A percentile compares a stretch with the other conserved stretches of the same genome.
Conservation (phyloP, 2,888 invertebrate species). For the Ecliptopera silaceata region DNA sequence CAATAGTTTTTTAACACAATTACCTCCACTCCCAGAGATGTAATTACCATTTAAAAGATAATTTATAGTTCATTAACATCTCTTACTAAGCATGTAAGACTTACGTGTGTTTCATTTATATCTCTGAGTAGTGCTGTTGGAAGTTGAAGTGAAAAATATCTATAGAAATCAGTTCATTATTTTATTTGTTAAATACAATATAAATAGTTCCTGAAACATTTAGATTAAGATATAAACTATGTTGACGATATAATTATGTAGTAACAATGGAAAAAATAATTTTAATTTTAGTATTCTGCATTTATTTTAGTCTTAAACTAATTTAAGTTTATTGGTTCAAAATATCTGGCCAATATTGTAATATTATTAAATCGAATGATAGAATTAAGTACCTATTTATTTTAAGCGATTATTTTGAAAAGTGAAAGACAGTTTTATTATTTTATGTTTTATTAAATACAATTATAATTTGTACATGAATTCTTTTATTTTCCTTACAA, state of each 20-base stretch:
- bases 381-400: conserved; percentile 12
- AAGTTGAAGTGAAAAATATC: no score
- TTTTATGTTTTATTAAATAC: conserved; percentile 20
- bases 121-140: no score
- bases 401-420: conserved; percentile 11
- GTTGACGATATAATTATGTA: no score
- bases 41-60: no score
- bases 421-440: conserved; percentile 18
- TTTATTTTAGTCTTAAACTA: conserved; percentile 44
- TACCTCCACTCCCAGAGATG: no score
- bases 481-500: conserved; percentile 7
- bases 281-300: conserved; percentile 32
- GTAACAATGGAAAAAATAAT: no score
- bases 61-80: no score
- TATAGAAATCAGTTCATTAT: no score
- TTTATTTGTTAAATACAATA: neutral
- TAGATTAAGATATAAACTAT: no score
- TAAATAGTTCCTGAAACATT: conserved; percentile 20
- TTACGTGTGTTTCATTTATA: no score
- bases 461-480: conserved; percentile 9
- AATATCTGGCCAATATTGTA: conserved; percentile 1
- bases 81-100: no score
- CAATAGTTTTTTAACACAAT: no score
- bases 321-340: conserved; percentile 3
- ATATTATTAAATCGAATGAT: neutral